A percentile compares a stretch with the other conserved stretches of the same genome.
phyloP scores from a whole-genome alignment of 2,797 vertebrate genomes.

The Anniella stebbinsi region DNA sequence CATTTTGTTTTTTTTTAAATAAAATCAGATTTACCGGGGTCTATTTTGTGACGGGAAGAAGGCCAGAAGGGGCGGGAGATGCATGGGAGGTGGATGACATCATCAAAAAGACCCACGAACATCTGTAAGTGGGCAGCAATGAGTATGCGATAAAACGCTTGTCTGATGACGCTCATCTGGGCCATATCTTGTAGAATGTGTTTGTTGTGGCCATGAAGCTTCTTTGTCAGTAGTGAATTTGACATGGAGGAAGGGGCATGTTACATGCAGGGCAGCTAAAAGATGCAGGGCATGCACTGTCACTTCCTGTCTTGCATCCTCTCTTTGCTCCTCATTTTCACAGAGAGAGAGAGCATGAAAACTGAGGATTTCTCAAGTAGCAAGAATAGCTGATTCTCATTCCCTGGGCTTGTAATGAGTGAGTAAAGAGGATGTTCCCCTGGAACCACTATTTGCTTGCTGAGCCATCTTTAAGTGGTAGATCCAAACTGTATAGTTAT shows the following conservation, averaged over 20 bases:
- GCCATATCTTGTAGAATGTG: conserved; percentile 1
- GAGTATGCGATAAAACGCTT: too few species aligned
- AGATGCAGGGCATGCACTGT: not conserved
- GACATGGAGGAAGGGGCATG: conserved; percentile 10
- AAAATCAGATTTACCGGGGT: too few species aligned
- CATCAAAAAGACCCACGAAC: too few species aligned
- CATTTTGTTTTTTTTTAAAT: too few species aligned
- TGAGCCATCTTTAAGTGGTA: not conserved
- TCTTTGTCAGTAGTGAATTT: not conserved
- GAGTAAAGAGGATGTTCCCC: not conserved
- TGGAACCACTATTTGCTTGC: not conserved
- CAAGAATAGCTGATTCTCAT: not conserved
- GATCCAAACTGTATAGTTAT: not conserved
- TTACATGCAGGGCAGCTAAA: not conserved
- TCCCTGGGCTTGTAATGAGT: not conserved
- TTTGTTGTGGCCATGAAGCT: not conserved
- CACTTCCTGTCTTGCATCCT: not conserved
- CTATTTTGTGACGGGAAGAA: too few species aligned
- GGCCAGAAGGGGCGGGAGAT: too few species aligned
- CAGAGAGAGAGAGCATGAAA: not conserved
- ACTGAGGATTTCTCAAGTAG: not conserved
- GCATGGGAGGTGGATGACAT: too few species aligned
- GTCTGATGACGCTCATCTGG: not conserved
- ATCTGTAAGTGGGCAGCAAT: too few species aligned
- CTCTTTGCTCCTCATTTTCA: not conserved